These are phyloP conservation scores for Sabatieria punctata DNA, from an alignment of 2,888 invertebrate species.

Conservation along the genomic window DNA sequence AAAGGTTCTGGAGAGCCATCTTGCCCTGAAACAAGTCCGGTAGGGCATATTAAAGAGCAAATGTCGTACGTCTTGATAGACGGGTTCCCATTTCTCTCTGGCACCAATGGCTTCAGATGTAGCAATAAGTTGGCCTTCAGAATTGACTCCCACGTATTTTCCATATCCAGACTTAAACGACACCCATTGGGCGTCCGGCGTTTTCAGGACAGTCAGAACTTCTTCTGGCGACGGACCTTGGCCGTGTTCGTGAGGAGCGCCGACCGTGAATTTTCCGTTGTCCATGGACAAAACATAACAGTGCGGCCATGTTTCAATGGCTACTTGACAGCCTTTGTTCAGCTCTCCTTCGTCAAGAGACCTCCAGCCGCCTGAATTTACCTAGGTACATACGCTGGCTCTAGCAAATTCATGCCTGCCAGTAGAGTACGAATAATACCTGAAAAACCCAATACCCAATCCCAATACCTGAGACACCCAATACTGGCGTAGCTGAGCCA, in stretches of 20 bases:
- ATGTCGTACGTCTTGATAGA: conserved; percentile 51
- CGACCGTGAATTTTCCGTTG: conserved; percentile 72
- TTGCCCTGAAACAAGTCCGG: conserved; percentile 46
- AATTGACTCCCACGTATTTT: conserved; percentile 76
- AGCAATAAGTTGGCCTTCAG: conserved; percentile 66
- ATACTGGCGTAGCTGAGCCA: too few species aligned
- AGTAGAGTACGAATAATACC: too few species aligned
- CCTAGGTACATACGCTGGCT: too few species aligned
- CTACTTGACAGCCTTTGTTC: conserved; percentile 39
- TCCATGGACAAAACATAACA: conserved; percentile 76
- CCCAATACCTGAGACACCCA: too few species aligned
- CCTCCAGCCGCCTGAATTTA: conserved; percentile 30
- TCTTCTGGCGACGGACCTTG: conserved; percentile 41
- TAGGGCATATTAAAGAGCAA: not conserved
- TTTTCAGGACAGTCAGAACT: conserved; percentile 51
- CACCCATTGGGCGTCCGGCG: conserved; percentile 50
- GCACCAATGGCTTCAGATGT: conserved; percentile 81
- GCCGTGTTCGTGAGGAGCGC: conserved; percentile 20
- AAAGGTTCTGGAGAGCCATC: conserved; percentile 63
- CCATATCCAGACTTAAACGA: conserved; percentile 94
- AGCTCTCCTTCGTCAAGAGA: conserved; percentile 21
- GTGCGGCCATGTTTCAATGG: conserved; percentile 65
- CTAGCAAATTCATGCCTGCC: too few species aligned
- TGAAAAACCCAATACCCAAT: too few species aligned
- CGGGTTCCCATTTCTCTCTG: conserved; percentile 91